Percentiles rank a stretch among this genome's conserved stretches.
phyloP scores from a whole-genome alignment of 2,888 invertebrate genomes.

The Hemistola chrysoprasaria region DNA sequence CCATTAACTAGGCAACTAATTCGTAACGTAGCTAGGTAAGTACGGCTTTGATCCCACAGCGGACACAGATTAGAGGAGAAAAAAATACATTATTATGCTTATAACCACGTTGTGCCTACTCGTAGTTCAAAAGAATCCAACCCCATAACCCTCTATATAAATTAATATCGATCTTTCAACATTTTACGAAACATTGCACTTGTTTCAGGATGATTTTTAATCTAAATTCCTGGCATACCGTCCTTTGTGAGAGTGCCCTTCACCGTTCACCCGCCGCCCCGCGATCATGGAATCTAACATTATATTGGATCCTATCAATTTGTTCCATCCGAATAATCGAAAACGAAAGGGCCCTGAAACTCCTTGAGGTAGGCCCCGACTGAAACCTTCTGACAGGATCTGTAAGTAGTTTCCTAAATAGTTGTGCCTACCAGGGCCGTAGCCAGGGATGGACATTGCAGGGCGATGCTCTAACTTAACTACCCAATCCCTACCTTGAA shows the following conservation, averaged over 20 bases:
- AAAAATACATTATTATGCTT: too few species aligned
- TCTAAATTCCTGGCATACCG: conserved; percentile 65
- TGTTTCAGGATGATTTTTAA: conserved; percentile 67
- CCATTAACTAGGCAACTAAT: too few species aligned
- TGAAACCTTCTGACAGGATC: not conserved
- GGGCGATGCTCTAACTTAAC: too few species aligned
- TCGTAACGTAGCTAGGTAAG: too few species aligned
- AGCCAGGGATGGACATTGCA: too few species aligned
- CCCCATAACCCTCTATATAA: conserved; percentile 28
- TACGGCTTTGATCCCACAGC: too few species aligned
- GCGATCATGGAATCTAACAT: conserved; percentile 45
- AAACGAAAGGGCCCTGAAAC: conserved; percentile 27
- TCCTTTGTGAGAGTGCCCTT: conserved; percentile 59
- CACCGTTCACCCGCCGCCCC: conserved; percentile 37
- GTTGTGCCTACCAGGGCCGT: too few species aligned
- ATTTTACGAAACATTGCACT: conserved; percentile 66
- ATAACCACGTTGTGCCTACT: conserved; percentile 10
- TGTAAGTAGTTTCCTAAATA: too few species aligned
- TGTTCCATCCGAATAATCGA: conserved; percentile 52
- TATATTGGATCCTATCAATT: conserved; percentile 57
- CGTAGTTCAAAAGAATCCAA: not conserved
- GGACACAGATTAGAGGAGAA: too few species aligned
- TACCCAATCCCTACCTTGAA: too few species aligned
- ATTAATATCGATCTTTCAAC: conserved; percentile 39
- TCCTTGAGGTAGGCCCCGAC: conserved; percentile 13